Evolutionary conservation across 2,797 vertebrate genomes (phyloP).

Genomic region (Xyrichtys novacula): DNA sequence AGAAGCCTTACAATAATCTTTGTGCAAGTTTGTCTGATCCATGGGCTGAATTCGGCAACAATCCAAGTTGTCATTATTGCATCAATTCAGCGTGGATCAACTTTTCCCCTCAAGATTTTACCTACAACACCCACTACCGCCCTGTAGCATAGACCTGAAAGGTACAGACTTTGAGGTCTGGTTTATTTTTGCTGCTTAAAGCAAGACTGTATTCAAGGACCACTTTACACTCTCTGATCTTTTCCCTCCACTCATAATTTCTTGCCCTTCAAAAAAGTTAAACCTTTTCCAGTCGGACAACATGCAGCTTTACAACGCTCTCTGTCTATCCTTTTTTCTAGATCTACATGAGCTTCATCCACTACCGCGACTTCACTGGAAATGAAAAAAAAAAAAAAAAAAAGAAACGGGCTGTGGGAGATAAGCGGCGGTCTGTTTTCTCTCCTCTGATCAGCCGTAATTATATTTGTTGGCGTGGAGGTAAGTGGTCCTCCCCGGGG

Average conservation of each 20-base stretch:
- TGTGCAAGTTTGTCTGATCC: not conserved
- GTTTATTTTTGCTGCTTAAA: too few relatives aligned
- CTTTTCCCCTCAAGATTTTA: not conserved
- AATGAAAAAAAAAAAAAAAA: constrained; percentile 14
- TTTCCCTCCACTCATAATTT: too few relatives aligned
- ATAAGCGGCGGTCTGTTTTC: constrained; percentile 89
- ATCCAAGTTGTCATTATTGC: not conserved
- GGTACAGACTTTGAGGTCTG: too few relatives aligned
- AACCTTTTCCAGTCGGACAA: too few relatives aligned
- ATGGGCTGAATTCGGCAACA: not conserved
- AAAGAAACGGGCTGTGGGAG: constrained; percentile 74
- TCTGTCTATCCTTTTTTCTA: constrained; percentile 12
- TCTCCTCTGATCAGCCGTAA: constrained; percentile 79
- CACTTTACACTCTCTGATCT: too few relatives aligned
- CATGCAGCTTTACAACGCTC: not conserved
- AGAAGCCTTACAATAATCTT: not conserved
- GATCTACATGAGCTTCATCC: constrained; percentile 31
- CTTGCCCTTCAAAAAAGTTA: not conserved
- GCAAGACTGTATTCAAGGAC: too few relatives aligned
- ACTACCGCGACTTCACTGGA: constrained; percentile 68
- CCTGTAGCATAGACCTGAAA: constrained; percentile 1
- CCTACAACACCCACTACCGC: constrained; percentile 13
- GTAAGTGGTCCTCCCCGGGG: constrained; percentile 80
- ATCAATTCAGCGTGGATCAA: constrained; percentile 9
- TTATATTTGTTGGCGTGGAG: constrained; percentile 80